Evolutionary conservation across 2,888 invertebrate genomes (phyloP), one percentile per base, ranked within the genome.

Genomic region (Drosophila fulvimacula): DNA sequence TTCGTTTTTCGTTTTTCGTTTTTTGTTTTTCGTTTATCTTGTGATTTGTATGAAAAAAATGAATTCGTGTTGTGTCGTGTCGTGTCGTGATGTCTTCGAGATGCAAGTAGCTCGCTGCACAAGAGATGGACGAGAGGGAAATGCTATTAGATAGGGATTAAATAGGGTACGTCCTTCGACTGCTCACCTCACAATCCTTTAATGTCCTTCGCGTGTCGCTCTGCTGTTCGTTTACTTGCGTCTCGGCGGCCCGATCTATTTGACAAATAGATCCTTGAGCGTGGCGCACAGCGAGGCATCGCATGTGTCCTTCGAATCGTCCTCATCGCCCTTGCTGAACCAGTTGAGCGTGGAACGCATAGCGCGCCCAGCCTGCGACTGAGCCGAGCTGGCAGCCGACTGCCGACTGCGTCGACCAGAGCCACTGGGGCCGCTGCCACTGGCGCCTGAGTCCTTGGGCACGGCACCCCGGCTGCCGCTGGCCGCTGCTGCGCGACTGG

Each of bases 191-290:
- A 13, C 19, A 55, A 19, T 55, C 55, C 30, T 30, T 27, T 52
- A 30, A 11, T 46, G 15, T 36, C n/a, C 17, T 5, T 11, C 7
- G 36, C 10, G 36, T 21, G 39, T 51, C n/a, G 17, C 10, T 21
- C 11, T 7, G 42, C 52, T 30, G 32, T 13, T 46, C 32, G 62
- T 30, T 57, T 85, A 82, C 86, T 85, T 85, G 81, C 73, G 62
- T 69, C 73, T 72, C 62, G 62, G 68, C 17, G 53, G 72, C 73
- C 62, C 63, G 41, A 77, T 73, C 87, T 95, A 96, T 95, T 97
- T 97, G 91, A 96, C 97, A 92, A 97, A 97, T 57, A 97, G 95
- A 93, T 97, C 97, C 93, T 97, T 97, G 58, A 97, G 93, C 49
- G 97, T 96, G 75, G 96, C 95, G 93, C 97, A 97, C 80, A 97